These are phyloP conservation scores for Petrocephalus microphthalmus DNA, from an alignment of 2,113 vertebrate genomes.

Conservation along the genomic window DNA sequence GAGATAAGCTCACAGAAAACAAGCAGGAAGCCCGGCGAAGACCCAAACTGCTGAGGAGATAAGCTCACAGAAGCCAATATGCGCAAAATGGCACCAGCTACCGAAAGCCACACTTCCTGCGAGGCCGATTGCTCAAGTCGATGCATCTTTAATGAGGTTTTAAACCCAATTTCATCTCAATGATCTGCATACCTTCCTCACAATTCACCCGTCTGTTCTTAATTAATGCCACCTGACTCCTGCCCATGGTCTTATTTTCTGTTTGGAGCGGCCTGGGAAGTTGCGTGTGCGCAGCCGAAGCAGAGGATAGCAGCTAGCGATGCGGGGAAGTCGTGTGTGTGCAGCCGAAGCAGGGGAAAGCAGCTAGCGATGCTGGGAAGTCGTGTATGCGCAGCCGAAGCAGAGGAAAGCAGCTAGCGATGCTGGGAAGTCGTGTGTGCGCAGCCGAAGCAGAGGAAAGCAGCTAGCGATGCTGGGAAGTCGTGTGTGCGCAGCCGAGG, in stretches of 20 bases:
- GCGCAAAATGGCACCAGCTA: neutral
- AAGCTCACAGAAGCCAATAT: neutral
- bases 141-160: constrained; percentile 44
- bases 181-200: constrained; percentile 30
- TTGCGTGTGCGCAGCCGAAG: neutral
- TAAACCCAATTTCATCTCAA: constrained; percentile 41
- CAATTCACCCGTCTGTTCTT: constrained; percentile 29
- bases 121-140: constrained; percentile 36
- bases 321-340: too few species aligned
- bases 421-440: too few species aligned
- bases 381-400: too few species aligned
- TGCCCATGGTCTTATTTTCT: neutral
- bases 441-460: too few species aligned
- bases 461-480: too few species aligned
- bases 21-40: too few species aligned
- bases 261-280: neutral
- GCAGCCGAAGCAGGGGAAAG: too few species aligned
- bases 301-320: too few species aligned
- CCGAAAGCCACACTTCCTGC: constrained; percentile 39
- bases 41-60: neutral
- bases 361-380: too few species aligned
- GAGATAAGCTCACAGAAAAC: too few species aligned
- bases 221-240: constrained; percentile 40
- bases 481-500: too few species aligned
- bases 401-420: too few species aligned